These are phyloP conservation scores for Asobara japonica DNA, from an alignment of 1,140 invertebrate species.

Conservation along the genomic window DNA sequence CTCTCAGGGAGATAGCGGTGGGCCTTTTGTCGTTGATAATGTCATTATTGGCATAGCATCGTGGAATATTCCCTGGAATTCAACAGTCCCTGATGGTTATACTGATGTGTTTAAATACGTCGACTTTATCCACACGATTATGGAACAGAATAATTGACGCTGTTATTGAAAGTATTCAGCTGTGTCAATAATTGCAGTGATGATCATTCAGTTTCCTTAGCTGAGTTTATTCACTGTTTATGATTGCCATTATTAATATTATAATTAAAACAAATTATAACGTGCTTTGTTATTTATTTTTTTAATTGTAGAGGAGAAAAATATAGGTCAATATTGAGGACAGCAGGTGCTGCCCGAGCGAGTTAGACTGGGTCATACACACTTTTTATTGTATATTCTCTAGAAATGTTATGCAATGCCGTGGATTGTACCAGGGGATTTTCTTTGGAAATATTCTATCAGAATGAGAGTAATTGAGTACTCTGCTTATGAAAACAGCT, in stretches of 20 bases:
- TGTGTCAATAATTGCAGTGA: background rate
- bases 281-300: too few relatives aligned
- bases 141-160: background rate
- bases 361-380: too few relatives aligned
- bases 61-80: slow-evolving; percentile 74
- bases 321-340: too few relatives aligned
- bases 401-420: too few relatives aligned
- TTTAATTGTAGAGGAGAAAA: too few relatives aligned
- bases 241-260: background rate
- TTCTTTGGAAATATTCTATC: too few relatives aligned
- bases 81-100: slow-evolving; percentile 73
- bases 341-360: too few relatives aligned
- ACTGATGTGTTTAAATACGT: slow-evolving; percentile 67
- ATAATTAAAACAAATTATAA: too few relatives aligned
- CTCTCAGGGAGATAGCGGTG: slow-evolving; percentile 43
- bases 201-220: background rate
- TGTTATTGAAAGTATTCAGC: background rate
- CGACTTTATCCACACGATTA: slow-evolving; percentile 16
- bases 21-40: slow-evolving; percentile 40
- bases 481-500: too few relatives aligned
- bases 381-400: too few relatives aligned
- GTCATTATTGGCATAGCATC: slow-evolving; percentile 68
- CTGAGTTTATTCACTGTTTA: background rate
- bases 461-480: too few relatives aligned
- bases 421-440: too few relatives aligned